Evolutionary conservation across 2,797 vertebrate genomes (phyloP).

Genomic region (Peromyscus melanophrys): DNA sequence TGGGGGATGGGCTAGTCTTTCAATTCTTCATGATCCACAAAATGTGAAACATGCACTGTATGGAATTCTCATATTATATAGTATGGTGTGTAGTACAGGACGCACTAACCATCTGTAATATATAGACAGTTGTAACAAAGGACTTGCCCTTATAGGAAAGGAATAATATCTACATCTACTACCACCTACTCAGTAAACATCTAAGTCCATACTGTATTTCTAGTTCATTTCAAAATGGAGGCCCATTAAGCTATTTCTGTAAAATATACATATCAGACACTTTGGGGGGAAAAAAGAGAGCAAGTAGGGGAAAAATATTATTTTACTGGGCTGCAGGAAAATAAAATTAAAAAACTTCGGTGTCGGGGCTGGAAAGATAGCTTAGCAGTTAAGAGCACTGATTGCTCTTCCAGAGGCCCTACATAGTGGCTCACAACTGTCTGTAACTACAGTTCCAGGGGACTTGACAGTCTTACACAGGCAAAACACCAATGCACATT

Average conservation of each 20-base stretch:
- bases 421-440: no score
- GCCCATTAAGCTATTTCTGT: neutral
- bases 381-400: no score
- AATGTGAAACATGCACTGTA: neutral
- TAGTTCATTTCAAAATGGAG: constrained; percentile 1
- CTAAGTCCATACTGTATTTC: neutral
- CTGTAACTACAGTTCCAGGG: no score
- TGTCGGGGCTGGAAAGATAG: no score
- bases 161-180: neutral
- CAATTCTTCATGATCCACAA: neutral
- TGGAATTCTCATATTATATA: neutral
- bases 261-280: neutral
- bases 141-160: neutral
- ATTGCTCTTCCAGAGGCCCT: no score
- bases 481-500: no score
- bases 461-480: no score
- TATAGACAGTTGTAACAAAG: neutral
- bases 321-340: neutral
- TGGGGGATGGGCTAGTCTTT: neutral
- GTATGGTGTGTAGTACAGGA: no score
- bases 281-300: neutral
- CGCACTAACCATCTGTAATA: neutral
- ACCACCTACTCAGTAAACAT: neutral
- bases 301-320: neutral
- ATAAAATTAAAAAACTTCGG: neutral